Base-by-base conservation (phyloP, 2,113 vertebrate species). In the Microcebus lehilahytsara region DNA sequence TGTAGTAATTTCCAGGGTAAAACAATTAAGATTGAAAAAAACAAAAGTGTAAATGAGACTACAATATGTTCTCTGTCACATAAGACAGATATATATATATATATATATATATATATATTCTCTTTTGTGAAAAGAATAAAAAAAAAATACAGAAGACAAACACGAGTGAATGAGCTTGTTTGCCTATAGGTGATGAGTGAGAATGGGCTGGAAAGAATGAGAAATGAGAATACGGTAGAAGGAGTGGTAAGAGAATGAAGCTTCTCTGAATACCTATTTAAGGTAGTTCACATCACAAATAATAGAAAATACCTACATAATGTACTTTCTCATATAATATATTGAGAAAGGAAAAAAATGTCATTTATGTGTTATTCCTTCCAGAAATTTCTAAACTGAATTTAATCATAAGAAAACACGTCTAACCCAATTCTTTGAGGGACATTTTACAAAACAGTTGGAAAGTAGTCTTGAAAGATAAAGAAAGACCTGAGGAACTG, bases 371-470 rank as follows among this genome's bases (percentile, higher is more conserved):
- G 20, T 4, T 30, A 66, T 78, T 58, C 5, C 60, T 93, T 9
- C 19, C 51, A 83, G 37, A 83, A 87, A 91, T 56, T 64, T 22
- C 69, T 91, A 77, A 91, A 69, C 13, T n/a, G 8, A 89, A 67
- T 89, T 89, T 60, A 75, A 69, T 69, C 34, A 56, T 91, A 14
- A 77, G 51, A 91, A 91, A 78, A 91, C 13, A 77, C 34, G 62
- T 64, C 67, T 91, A 93, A 83, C 34, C 3, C 32, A 77, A 56
- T 46, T 83, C 86, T 46, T 83, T 90, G 60, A 91, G 34, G 37
- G 93, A 71, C 42, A 90, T 30, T 20, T 14, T 88, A 51, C 4
- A 78, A 83, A 83, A 56, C 9, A 88, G 37, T 12, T 87, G 22
- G 25, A 20, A 6, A 71, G 37, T 77, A 71, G 6, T 58, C 34